Evolutionary conservation across 2,113 vertebrate genomes (phyloP).

Genomic region (Furnarius figulus): DNA sequence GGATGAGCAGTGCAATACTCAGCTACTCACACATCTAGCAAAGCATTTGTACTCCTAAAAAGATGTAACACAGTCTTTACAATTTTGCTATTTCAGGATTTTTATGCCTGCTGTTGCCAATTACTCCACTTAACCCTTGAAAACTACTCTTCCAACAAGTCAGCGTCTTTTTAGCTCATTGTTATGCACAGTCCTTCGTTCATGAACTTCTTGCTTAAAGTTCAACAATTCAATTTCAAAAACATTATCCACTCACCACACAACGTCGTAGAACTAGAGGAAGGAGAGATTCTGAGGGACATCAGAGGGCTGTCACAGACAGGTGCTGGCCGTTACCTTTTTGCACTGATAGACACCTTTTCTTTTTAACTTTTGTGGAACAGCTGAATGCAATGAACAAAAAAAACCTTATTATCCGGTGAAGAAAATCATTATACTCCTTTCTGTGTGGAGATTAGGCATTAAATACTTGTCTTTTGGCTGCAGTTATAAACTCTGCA

Average conservation of each 20-base stretch:
- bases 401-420: neutral
- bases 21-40: neutral
- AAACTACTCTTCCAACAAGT: neutral
- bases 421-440: rapidly evolving
- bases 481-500: neutral
- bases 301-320: neutral
- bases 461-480: neutral
- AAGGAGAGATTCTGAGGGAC: rapidly evolving
- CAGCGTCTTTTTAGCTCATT: neutral
- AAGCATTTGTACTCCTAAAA: neutral
- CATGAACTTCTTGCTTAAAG: neutral
- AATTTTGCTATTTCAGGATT: neutral
- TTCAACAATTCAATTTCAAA: neutral
- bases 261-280: rapidly evolving
- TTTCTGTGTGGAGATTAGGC: neutral
- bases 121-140: neutral
- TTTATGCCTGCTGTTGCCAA: neutral
- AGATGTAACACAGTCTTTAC: neutral
- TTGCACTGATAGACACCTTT: neutral
- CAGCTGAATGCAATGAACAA: neutral
- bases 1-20: neutral
- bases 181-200: neutral
- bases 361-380: neutral
- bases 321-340: neutral
- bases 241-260: neutral